Conservation (phyloP, 37 sponge, comb jelly and placozoan species). For the Bolinopsis microptera region DNA sequence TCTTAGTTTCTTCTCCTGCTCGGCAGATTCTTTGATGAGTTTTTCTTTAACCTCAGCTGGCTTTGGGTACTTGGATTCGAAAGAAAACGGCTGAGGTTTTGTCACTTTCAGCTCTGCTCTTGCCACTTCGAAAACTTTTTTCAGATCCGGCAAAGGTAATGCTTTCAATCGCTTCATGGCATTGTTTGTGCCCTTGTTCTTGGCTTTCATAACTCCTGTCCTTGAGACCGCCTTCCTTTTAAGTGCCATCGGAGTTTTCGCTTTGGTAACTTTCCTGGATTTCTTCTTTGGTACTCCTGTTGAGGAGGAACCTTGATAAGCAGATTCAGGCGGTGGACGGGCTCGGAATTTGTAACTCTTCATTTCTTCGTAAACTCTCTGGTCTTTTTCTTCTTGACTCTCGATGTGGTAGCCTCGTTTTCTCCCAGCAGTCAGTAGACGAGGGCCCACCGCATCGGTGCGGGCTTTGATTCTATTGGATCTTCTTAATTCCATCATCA, state of each 20-base stretch:
- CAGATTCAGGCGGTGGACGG: neutral
- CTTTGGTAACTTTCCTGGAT: neutral
- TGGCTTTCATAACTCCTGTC: conserved; percentile 7
- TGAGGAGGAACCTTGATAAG: neutral
- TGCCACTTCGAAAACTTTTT: conserved; percentile 31
- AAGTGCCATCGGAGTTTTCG: conserved; percentile 49
- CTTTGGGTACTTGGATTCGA: conserved; percentile 15
- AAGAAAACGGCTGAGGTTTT: conserved; percentile 33
- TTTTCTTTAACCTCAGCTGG: conserved; percentile 6
- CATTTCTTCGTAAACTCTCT: conserved; percentile 36
- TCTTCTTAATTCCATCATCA: conserved; percentile 36
- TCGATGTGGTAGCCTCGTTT: conserved; percentile 22
- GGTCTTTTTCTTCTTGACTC: conserved; percentile 46
- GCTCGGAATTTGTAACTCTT: conserved; percentile 37
- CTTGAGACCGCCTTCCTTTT: conserved; percentile 2
- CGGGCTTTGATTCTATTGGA: conserved; percentile 55
- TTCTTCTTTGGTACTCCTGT: conserved; percentile 22
- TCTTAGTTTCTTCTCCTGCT: conserved; percentile 49
- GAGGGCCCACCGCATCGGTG: neutral
- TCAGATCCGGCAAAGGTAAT: conserved; percentile 30
- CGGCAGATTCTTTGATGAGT: neutral
- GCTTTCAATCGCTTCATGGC: conserved; percentile 20
- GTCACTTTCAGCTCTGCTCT: neutral
- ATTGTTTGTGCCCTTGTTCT: neutral
- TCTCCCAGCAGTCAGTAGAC: neutral